phyloP scores from a whole-genome alignment of 2,113 vertebrate species.

The Thamnophis sirtalis region DNA sequence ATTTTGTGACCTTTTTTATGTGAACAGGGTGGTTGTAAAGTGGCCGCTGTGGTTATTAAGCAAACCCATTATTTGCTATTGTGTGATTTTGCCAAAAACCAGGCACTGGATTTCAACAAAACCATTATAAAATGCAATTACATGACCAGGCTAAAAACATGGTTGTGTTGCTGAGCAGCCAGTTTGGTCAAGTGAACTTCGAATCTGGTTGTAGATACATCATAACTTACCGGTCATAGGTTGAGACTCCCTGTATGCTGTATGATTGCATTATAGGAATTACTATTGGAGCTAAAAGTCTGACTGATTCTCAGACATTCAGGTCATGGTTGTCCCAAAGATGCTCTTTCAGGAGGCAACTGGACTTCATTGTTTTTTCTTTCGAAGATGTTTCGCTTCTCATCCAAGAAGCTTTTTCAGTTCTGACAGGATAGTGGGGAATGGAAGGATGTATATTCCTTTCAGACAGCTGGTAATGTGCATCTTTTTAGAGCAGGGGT shows the following conservation, averaged over 20 bases:
- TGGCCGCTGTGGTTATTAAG: background rate
- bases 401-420: too few species aligned
- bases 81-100: background rate
- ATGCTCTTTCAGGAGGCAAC: too few species aligned
- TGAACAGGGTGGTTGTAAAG: too few species aligned
- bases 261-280: background rate
- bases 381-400: too few species aligned
- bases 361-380: too few species aligned
- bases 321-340: too few species aligned
- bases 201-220: background rate
- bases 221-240: background rate
- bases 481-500: too few species aligned
- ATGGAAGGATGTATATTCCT: too few species aligned
- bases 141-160: background rate
- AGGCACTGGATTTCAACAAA: background rate
- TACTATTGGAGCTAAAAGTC: background rate
- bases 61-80: background rate
- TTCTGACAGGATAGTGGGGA: too few species aligned
- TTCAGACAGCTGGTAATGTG: too few species aligned
- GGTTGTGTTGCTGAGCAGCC: background rate
- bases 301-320: too few species aligned
- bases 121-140: background rate
- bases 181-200: background rate
- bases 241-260: background rate
- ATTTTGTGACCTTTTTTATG: background rate